Conservation (phyloP, 2,113 vertebrate genomes). For the Alectura lathami region DNA sequence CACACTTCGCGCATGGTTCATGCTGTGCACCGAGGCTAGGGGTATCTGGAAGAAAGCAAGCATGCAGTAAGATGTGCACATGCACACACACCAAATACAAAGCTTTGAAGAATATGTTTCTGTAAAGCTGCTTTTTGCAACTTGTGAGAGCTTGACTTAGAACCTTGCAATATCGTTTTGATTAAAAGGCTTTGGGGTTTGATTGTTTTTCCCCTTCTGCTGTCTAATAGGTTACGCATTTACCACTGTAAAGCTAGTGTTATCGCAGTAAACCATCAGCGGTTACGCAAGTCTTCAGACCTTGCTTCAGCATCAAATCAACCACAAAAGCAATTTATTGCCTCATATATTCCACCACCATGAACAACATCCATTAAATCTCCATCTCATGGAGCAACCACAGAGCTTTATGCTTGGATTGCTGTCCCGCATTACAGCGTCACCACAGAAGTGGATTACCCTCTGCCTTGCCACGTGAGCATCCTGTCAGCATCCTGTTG, state of each 20-base stretch:
- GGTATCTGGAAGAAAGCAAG: neutral
- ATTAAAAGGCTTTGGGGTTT: neutral
- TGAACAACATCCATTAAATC: constrained; percentile 60
- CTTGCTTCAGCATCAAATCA: constrained; percentile 50
- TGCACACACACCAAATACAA: neutral
- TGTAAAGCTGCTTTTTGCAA: neutral
- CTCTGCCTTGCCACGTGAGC: fast-evolving
- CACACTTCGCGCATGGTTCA: neutral
- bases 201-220: neutral
- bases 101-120: neutral
- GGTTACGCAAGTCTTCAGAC: constrained; percentile 33
- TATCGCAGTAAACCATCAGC: constrained; percentile 39
- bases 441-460: neutral
- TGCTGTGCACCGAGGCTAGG: neutral
- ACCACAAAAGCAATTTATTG: constrained; percentile 61
- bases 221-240: constrained; percentile 15
- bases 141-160: neutral
- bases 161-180: neutral
- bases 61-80: neutral
- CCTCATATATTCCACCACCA: constrained; percentile 55
- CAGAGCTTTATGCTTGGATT: neutral
- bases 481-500: neutral
- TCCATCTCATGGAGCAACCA: constrained; percentile 34
- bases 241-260: constrained; percentile 35
- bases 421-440: neutral